Percentiles rank a stretch among this genome's conserved stretches.
phyloP scores from a whole-genome alignment of 2,888 invertebrate species.

The Tetragnatha montana region DNA sequence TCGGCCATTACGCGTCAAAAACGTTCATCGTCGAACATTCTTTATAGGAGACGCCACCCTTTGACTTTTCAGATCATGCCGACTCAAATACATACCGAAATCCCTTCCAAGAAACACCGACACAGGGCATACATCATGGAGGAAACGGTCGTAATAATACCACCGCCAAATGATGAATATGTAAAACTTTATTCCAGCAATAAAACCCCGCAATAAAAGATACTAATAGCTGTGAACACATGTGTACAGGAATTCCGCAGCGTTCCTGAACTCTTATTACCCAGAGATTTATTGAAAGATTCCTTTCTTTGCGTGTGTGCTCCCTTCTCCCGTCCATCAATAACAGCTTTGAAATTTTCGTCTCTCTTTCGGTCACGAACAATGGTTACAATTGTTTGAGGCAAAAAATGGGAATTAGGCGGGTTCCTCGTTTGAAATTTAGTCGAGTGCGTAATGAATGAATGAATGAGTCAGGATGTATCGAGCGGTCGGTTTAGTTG shows the following conservation, averaged over 20 bases:
- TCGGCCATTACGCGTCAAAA: too few relatives aligned
- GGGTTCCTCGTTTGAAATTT: neutral
- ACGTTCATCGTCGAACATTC: too few relatives aligned
- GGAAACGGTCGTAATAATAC: neutral
- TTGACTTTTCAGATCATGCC: too few relatives aligned
- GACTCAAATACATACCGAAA: neutral
- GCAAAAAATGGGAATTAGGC: neutral
- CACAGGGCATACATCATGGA: neutral
- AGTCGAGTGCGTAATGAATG: neutral
- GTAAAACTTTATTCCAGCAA: neutral
- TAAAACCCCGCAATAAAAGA: neutral
- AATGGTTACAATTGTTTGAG: slow-evolving; percentile 38
- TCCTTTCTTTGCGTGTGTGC: slow-evolving; percentile 3
- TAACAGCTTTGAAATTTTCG: slow-evolving; percentile 15
- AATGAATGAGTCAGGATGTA: too few relatives aligned
- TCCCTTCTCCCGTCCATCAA: slow-evolving; percentile 3
- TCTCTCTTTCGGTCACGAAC: slow-evolving; percentile 31
- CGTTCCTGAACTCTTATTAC: slow-evolving; percentile 21
- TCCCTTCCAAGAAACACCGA: neutral
- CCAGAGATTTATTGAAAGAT: slow-evolving; percentile 16
- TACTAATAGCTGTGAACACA: neutral
- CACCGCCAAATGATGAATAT: neutral
- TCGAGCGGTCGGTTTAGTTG: too few relatives aligned
- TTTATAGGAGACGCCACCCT: too few relatives aligned
- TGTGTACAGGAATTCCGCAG: neutral